A percentile compares a stretch with the other conserved stretches of the same genome.
Conservation (phyloP, 2,113 vertebrate genomes). For the Harpagus bidentatus region DNA sequence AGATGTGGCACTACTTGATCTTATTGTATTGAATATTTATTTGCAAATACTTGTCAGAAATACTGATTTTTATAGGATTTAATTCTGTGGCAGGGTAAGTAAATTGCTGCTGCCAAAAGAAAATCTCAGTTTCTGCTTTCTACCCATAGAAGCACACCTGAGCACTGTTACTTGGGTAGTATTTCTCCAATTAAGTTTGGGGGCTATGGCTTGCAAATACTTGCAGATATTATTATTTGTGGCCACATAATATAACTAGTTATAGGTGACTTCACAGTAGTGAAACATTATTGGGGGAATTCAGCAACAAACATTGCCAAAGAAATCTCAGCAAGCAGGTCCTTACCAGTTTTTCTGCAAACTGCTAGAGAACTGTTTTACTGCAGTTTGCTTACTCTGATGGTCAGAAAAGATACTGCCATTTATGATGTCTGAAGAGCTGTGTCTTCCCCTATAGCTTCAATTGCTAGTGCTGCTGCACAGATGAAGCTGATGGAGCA, state of each 20-base stretch:
- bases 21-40: background rate
- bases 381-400: background rate
- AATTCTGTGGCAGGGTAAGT: background rate
- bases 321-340: background rate
- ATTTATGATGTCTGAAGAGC: background rate
- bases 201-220: background rate
- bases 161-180: background rate
- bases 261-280: background rate
- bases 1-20: background rate
- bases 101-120: background rate
- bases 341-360: background rate
- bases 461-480: background rate
- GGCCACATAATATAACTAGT: background rate
- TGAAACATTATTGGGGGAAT: background rate
- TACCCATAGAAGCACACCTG: background rate
- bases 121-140: background rate
- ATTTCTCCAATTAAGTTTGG: background rate
- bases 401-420: background rate
- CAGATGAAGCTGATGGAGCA: constrained; percentile 3
- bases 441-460: background rate
- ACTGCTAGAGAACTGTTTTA: background rate
- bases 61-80: background rate
- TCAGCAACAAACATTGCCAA: background rate
- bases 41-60: background rate
- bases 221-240: background rate